Percentiles rank a stretch among this genome's conserved stretches.
phyloP scores from a whole-genome alignment of 2,797 vertebrate genomes.

The Netta rufina region DNA sequence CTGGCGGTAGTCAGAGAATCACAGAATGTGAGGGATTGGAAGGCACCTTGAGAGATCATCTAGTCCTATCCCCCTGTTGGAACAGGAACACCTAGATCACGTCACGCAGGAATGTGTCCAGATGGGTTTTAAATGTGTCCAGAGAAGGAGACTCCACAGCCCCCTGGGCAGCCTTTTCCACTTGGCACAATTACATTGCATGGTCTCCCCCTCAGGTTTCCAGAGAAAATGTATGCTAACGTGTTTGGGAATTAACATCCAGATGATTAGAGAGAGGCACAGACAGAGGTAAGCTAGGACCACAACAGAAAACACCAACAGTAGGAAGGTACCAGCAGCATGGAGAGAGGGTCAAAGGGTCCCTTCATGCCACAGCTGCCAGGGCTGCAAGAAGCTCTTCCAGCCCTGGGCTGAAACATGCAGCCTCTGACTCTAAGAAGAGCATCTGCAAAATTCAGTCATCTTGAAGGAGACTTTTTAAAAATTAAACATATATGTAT shows the following conservation, averaged over 20 bases:
- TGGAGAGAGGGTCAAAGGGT: background rate
- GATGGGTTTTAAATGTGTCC: too few species aligned
- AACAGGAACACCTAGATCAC: too few species aligned
- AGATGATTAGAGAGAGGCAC: background rate
- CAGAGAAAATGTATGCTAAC: background rate
- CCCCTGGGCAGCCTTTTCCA: too few species aligned
- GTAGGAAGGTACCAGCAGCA: background rate
- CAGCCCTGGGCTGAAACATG: background rate
- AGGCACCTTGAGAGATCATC: too few species aligned
- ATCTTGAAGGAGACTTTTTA: background rate
- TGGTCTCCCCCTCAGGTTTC: background rate
- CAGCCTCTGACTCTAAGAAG: background rate
- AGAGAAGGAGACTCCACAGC: too few species aligned
- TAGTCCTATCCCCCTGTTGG: too few species aligned
- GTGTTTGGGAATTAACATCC: background rate
- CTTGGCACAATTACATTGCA: rapidly evolving
- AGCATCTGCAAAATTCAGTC: background rate
- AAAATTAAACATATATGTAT: too few species aligned
- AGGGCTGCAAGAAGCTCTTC: background rate
- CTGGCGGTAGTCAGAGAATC: background rate
- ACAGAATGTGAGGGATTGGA: too few species aligned
- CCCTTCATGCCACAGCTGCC: background rate
- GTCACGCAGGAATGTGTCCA: too few species aligned
- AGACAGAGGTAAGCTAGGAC: background rate
- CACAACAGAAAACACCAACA: background rate